Conservation (phyloP, 2,888 invertebrate genomes). For the Netelia melanura region DNA sequence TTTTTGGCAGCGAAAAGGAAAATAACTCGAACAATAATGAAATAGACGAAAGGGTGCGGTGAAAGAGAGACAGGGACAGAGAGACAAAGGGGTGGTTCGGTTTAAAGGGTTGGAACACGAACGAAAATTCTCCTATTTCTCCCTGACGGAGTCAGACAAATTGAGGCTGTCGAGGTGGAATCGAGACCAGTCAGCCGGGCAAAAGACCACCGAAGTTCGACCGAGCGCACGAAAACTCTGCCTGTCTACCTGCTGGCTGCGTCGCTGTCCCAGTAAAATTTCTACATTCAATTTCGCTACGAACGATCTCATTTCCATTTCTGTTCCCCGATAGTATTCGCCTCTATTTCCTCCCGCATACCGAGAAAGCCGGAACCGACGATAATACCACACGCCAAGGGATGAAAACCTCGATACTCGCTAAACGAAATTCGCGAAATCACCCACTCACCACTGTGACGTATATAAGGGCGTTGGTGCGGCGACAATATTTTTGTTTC, state of each 20-base stretch:
- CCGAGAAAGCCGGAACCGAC: conserved; percentile 46
- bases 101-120: conserved; percentile 21
- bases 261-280: conserved; percentile 53
- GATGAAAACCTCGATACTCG: conserved; percentile 52
- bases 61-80: background rate
- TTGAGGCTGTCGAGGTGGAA: conserved; percentile 65
- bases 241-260: conserved; percentile 20
- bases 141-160: conserved; percentile 57
- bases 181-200: conserved; percentile 64
- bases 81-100: conserved; percentile 2
- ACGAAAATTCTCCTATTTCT: conserved; percentile 50
- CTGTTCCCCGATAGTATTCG: conserved; percentile 51
- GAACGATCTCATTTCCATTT: conserved; percentile 69
- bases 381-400: conserved; percentile 40
- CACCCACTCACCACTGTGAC: conserved; percentile 26
- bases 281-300: conserved; percentile 69
- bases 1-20: background rate
- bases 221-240: conserved; percentile 59
- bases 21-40: background rate
- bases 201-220: conserved; percentile 63
- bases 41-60: background rate
- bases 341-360: conserved; percentile 4
- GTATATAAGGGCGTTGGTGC: conserved; percentile 8
- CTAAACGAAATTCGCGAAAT: conserved; percentile 57
- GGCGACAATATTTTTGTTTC: conserved; percentile 39